Evolutionary conservation across 2,888 invertebrate genomes (phyloP).

Genomic region (Limulus polyphemus): DNA sequence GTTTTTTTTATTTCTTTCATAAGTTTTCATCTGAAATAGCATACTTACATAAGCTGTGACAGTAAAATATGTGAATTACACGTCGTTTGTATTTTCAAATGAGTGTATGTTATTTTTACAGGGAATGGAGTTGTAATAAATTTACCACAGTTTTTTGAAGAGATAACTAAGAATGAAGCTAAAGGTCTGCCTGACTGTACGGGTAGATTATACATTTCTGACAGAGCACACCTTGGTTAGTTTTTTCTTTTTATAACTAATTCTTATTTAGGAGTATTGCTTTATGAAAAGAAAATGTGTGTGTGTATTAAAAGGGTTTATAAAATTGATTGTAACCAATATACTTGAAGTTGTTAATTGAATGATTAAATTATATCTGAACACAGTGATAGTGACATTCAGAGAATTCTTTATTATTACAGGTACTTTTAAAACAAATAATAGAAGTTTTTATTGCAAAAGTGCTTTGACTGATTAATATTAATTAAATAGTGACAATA

Average conservation of each 20-base stretch:
- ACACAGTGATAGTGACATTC: no score
- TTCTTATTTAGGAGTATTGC: no score
- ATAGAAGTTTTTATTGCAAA: no score
- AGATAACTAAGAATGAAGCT: conserved; percentile 77
- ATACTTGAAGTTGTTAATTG: not conserved
- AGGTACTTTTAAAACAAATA: no score
- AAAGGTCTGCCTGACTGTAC: conserved; percentile 75
- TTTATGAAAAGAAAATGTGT: not conserved
- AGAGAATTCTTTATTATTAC: not conserved
- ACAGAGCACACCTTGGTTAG: conserved; percentile 65
- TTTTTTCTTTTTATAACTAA: conserved; percentile 1
- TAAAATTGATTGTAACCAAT: not conserved
- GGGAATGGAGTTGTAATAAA: conserved; percentile 98
- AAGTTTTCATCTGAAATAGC: no score
- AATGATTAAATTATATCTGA: not conserved
- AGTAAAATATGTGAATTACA: no score
- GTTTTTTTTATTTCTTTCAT: no score
- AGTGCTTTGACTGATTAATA: no score
- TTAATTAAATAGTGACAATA: no score
- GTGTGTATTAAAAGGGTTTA: not conserved
- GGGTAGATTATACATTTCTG: conserved; percentile 77
- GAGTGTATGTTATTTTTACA: conserved; percentile 38
- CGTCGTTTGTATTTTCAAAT: no score
- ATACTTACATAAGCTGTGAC: no score
- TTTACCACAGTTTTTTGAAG: conserved; percentile 86